These are phyloP conservation scores for Brachionichthys hirsutus DNA, from an alignment of 2,113 vertebrate species.

Conservation along the genomic window DNA sequence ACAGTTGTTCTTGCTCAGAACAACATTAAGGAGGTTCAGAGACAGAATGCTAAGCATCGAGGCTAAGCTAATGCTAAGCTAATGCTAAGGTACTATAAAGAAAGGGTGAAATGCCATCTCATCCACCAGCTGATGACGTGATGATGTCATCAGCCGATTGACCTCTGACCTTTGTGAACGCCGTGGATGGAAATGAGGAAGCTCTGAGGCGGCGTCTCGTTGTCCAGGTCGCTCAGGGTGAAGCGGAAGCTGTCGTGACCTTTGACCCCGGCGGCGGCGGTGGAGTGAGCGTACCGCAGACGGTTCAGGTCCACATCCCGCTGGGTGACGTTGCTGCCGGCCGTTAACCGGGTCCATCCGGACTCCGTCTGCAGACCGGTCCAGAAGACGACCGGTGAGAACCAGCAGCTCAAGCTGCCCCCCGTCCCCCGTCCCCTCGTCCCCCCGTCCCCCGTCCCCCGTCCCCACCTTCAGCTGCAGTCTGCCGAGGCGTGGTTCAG, in stretches of 20 bases:
- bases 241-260: conserved; percentile 75
- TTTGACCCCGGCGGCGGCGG: conserved; percentile 47
- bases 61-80: too few relatives aligned
- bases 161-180: conserved; percentile 68
- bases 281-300: conserved; percentile 68
- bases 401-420: too few relatives aligned
- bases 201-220: conserved; percentile 58
- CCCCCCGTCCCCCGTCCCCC: not conserved
- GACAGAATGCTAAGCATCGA: too few relatives aligned
- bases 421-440: not conserved
- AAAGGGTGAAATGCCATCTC: too few relatives aligned
- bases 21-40: too few relatives aligned
- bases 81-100: too few relatives aligned
- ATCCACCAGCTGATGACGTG: too few relatives aligned
- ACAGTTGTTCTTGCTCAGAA: too few relatives aligned
- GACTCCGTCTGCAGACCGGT: conserved; percentile 42
- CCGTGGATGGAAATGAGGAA: conserved; percentile 67
- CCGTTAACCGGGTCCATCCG: conserved; percentile 57
- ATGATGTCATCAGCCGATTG: too few relatives aligned
- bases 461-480: conserved; percentile 69
- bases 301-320: conserved; percentile 75
- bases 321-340: conserved; percentile 76
- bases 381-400: not conserved
- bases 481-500: conserved; percentile 59
- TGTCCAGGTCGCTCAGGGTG: conserved; percentile 72